Evolutionary conservation across 2,888 invertebrate genomes (phyloP).

Genomic region (Aplocera efformata): DNA sequence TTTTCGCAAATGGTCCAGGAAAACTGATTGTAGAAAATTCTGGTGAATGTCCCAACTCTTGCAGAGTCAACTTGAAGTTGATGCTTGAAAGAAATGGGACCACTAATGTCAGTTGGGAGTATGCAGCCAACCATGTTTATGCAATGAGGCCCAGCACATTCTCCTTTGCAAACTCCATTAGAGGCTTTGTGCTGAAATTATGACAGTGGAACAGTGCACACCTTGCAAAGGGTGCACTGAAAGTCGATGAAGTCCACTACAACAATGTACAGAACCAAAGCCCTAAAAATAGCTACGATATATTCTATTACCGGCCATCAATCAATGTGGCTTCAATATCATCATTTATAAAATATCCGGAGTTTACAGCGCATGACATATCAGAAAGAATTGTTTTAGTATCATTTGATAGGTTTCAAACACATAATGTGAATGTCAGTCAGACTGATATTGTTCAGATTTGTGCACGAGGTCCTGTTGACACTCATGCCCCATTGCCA

Average conservation of each 20-base stretch:
- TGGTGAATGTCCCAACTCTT: slow-evolving; percentile 85
- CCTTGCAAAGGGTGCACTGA: slow-evolving; percentile 71
- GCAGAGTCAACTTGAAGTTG: slow-evolving; percentile 82
- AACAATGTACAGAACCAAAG: slow-evolving; percentile 70
- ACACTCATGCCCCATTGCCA: slow-evolving; percentile 51
- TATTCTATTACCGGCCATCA: slow-evolving; percentile 59
- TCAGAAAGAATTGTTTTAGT: slow-evolving; percentile 88
- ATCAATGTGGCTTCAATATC: slow-evolving; percentile 48
- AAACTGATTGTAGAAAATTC: slow-evolving; percentile 85
- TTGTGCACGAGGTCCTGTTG: slow-evolving; percentile 73
- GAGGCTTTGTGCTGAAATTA: slow-evolving; percentile 90
- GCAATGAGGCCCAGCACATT: slow-evolving; percentile 87
- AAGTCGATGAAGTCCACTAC: slow-evolving; percentile 64
- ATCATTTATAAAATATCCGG: slow-evolving; percentile 66
- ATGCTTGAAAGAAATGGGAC: slow-evolving; percentile 78
- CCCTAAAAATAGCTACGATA: slow-evolving; percentile 66
- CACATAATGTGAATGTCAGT: slow-evolving; percentile 88
- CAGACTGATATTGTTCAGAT: slow-evolving; percentile 89
- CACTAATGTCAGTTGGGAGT: slow-evolving; percentile 81
- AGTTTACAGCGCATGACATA: slow-evolving; percentile 79
- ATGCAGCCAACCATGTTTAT: slow-evolving; percentile 82
- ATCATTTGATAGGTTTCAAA: slow-evolving; percentile 87
- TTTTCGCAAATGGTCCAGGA: slow-evolving; percentile 81
- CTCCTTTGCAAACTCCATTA: slow-evolving; percentile 81
- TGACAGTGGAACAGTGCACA: slow-evolving; percentile 88